Conservation (phyloP, 2,797 vertebrate genomes). For the Taeniopygia guttata region DNA sequence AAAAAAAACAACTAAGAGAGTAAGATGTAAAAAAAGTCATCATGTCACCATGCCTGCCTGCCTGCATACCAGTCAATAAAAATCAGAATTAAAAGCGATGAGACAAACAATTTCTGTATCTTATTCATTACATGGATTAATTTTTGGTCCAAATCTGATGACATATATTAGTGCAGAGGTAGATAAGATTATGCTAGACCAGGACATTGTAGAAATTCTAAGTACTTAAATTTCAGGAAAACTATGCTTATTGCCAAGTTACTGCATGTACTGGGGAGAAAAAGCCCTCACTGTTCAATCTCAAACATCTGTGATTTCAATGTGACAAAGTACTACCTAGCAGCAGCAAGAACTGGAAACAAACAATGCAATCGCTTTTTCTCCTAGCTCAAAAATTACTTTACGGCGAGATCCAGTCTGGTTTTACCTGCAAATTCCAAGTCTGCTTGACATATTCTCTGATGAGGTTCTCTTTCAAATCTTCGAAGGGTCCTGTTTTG, state of each 20-base stretch:
- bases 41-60: too few species aligned
- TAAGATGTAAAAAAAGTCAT: neutral
- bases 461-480: conserved; percentile 93
- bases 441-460: conserved; percentile 91
- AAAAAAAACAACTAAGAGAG: neutral
- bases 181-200: neutral
- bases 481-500: conserved; percentile 92
- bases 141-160: neutral
- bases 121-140: neutral
- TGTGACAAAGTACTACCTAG: neutral
- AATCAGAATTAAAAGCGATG: neutral
- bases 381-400: neutral
- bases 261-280: neutral
- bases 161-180: neutral
- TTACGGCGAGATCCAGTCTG: neutral
- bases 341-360: neutral
- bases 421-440: conserved; percentile 90
- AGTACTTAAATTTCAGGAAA: neutral
- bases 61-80: neutral
- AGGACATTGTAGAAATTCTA: neutral
- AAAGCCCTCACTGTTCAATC: neutral
- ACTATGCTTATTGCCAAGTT: neutral
- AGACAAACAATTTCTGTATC: neutral
- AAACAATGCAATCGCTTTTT: neutral
- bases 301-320: neutral